Evolutionary conservation across 2,797 vertebrate genomes (phyloP).

Genomic region (Artibeus lituratus): DNA sequence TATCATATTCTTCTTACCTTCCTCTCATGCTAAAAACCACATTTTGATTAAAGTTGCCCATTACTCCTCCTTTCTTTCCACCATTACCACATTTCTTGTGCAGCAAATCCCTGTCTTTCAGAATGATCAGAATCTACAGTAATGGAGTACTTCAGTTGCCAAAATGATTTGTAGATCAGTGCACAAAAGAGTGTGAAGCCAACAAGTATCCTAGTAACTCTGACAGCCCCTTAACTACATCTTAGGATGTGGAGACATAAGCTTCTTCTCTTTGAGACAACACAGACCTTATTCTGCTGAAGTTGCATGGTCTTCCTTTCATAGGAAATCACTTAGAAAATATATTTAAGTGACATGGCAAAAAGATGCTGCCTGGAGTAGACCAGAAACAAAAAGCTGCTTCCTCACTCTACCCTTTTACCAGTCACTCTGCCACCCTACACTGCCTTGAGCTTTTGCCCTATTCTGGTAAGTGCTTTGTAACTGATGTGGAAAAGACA

Average conservation of each 20-base stretch:
- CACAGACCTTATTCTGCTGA: background rate
- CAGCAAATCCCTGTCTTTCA: constrained; percentile 39
- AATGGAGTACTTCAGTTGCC: background rate
- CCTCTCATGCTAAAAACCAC: background rate
- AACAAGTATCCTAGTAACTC: background rate
- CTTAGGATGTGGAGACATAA: background rate
- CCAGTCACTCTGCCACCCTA: background rate
- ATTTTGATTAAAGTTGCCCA: constrained; percentile 34
- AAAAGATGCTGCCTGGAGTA: background rate
- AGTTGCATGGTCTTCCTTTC: background rate
- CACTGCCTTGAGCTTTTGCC: constrained; percentile 22
- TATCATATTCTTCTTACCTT: background rate
- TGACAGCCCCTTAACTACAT: background rate
- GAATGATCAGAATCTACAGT: constrained; percentile 43
- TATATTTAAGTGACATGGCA: background rate
- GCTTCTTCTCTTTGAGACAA: background rate
- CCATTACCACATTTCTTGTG: background rate
- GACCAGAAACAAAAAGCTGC: background rate
- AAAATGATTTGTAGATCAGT: constrained; percentile 29
- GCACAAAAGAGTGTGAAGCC: background rate
- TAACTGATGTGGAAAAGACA: constrained; percentile 25
- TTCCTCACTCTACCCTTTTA: constrained; percentile 23
- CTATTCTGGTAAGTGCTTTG: constrained; percentile 26
- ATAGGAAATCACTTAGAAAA: background rate
- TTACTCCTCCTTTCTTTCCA: constrained; percentile 24